Base-by-base conservation (phyloP, 2,888 invertebrate species). In the Orthonychiurus folsomi region DNA sequence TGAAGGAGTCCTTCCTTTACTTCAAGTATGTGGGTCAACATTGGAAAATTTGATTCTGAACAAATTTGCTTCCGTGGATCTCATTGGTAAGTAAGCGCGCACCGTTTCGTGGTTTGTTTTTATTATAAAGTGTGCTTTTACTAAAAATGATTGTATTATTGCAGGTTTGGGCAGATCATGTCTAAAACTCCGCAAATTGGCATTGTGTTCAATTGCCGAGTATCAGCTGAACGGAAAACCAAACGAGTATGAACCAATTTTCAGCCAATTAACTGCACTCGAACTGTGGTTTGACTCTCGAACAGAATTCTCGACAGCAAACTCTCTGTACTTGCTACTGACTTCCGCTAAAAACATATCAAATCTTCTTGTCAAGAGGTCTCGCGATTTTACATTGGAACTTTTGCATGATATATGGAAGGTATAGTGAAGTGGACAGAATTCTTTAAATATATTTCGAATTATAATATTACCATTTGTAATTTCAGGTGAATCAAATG, bases 101-200 rank as follows among this genome's bases (percentile, higher is more conserved):
- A 9, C 37, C n/a, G n/a, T 67, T 56, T 37, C 37, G 15, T 37
- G 15, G 37, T 37, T 37, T 37, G 37, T 37, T 37, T 37, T 37
- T 37, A 15, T 37, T 37, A 9, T 37, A 37, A 37, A 15, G 37
- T 15, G n/a, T n/a, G n/a, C n/a, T n/a, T n/a, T n/a, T n/a, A n/a
- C n/a, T n/a, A n/a, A n/a, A n/a, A n/a, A n/a, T n/a, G n/a, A n/a
- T n/a, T n/a, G n/a, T n/a, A n/a, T n/a, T n/a, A 28, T n/a, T 62
- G 2, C 66, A 76, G 76, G 71, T 62, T 69, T 76, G 3, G 76
- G 75, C 12, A 64, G 67, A 59, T 69, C 75, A n/a, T 77, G 77
- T 63, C 75, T 75, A 2, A 66, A 69, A 1, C 65, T 77, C 15
- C 65, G 71, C 55, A 76, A 76, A 68, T 63, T 77, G 60, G 76